Evolutionary conservation across 2,888 invertebrate genomes (phyloP).

Genomic region (Hydrotaea cyrtoneurina): DNA sequence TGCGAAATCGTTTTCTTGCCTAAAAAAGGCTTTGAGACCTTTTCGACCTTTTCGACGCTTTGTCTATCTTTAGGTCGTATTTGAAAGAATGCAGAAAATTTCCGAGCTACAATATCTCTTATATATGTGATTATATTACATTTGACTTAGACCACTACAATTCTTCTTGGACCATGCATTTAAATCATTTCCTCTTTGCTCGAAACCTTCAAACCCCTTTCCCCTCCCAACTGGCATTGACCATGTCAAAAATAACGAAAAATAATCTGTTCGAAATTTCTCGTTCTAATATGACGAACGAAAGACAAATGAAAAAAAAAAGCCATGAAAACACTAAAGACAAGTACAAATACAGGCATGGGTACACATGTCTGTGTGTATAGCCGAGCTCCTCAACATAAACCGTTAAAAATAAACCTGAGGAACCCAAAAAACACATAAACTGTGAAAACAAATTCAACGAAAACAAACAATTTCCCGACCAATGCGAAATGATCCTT

Average conservation of each 20-base stretch:
- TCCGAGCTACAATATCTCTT: too few species aligned
- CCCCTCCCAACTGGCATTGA: too few species aligned
- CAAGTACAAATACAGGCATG: not conserved
- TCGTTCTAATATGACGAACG: not conserved
- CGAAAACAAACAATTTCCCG: slow-evolving; percentile 38
- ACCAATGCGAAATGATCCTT: not conserved
- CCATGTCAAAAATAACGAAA: slow-evolving; percentile 53
- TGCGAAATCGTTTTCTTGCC: too few species aligned
- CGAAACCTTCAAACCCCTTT: too few species aligned
- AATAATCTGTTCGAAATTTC: not conserved
- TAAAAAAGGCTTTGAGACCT: too few species aligned
- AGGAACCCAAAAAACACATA: slow-evolving; percentile 45
- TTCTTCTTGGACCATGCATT: too few species aligned
- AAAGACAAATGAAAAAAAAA: not conserved
- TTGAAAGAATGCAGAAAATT: too few species aligned
- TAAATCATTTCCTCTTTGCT: too few species aligned
- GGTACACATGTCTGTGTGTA: not conserved
- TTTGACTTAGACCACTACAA: too few species aligned
- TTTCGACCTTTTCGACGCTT: too few species aligned
- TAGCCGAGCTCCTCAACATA: slow-evolving; percentile 12
- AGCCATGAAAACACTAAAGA: not conserved
- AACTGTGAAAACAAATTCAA: slow-evolving; percentile 24
- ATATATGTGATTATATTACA: too few species aligned
- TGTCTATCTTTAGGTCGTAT: too few species aligned
- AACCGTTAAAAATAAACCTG: slow-evolving; percentile 56